These are phyloP conservation scores for Mycteria americana DNA, from an alignment of 2,797 vertebrate genomes.

Conservation along the genomic window DNA sequence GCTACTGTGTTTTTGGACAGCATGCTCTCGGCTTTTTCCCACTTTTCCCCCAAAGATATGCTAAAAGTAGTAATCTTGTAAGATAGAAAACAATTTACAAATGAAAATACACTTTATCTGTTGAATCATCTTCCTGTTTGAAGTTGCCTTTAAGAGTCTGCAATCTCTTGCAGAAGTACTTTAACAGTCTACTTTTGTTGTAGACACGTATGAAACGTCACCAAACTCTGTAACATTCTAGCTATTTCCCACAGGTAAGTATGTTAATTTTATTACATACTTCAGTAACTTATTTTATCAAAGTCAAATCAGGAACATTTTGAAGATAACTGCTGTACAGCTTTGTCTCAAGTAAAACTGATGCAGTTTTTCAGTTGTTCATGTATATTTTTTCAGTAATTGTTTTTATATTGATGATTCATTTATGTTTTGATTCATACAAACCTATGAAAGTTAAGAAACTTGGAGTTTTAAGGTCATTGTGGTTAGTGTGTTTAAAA, in stretches of 20 bases:
- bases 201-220: not conserved
- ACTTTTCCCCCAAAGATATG: not conserved
- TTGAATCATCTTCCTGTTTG: not conserved
- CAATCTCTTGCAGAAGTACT: not conserved
- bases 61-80: not conserved
- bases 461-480: not conserved
- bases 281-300: not conserved
- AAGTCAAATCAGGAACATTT: not conserved
- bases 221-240: not conserved
- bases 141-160: not conserved
- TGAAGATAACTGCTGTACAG: not conserved
- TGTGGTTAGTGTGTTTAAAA: not conserved
- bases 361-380: conserved; percentile 15
- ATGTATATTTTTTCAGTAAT: not conserved
- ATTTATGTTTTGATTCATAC: not conserved
- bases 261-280: not conserved
- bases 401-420: not conserved
- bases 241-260: not conserved
- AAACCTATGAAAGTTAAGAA: not conserved
- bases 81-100: not conserved
- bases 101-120: not conserved
- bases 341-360: not conserved
- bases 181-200: not conserved
- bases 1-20: conserved; percentile 33
- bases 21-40: not conserved